These are phyloP conservation scores for Apotomis betuletana DNA, from an alignment of 2,888 invertebrate species.

Conservation along the genomic window DNA sequence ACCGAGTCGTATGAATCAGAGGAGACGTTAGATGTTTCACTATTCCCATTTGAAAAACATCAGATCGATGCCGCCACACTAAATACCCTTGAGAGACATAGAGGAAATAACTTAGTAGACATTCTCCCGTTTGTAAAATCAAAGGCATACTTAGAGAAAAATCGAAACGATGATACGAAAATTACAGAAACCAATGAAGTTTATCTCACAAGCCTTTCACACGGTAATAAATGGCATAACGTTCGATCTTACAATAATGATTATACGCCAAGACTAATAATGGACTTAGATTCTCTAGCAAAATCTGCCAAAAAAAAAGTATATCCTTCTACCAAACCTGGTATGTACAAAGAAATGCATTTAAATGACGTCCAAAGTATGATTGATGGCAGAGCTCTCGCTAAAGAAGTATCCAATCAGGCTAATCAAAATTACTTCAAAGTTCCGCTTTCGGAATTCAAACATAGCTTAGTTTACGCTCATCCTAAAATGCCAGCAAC, in stretches of 20 bases:
- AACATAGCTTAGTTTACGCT: constrained; percentile 64
- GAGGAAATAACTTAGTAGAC: constrained; percentile 55
- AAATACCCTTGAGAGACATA: constrained; percentile 46
- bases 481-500: constrained; percentile 47
- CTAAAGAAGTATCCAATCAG: constrained; percentile 63
- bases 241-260: constrained; percentile 69
- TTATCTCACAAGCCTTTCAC: constrained; percentile 62
- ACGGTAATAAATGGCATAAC: constrained; percentile 72
- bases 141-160: constrained; percentile 59
- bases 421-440: constrained; percentile 57
- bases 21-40: constrained; percentile 48
- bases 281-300: constrained; percentile 51
- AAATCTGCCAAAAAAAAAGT: constrained; percentile 51
- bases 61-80: constrained; percentile 44
- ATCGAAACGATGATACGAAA: constrained; percentile 46
- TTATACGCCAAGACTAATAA: constrained; percentile 63
- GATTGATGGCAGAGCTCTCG: constrained; percentile 59
- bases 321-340: constrained; percentile 61
- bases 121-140: constrained; percentile 71
- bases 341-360: constrained; percentile 53
- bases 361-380: constrained; percentile 54
- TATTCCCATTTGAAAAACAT: constrained; percentile 45
- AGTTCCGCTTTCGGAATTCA: constrained; percentile 67
- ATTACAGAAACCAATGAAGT: constrained; percentile 51
- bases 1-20: constrained; percentile 42